Percentiles rank a stretch among this genome's conserved stretches.
These are phyloP conservation scores for Alces alces DNA, from an alignment of 2,113 vertebrate species.

Conservation along the genomic window DNA sequence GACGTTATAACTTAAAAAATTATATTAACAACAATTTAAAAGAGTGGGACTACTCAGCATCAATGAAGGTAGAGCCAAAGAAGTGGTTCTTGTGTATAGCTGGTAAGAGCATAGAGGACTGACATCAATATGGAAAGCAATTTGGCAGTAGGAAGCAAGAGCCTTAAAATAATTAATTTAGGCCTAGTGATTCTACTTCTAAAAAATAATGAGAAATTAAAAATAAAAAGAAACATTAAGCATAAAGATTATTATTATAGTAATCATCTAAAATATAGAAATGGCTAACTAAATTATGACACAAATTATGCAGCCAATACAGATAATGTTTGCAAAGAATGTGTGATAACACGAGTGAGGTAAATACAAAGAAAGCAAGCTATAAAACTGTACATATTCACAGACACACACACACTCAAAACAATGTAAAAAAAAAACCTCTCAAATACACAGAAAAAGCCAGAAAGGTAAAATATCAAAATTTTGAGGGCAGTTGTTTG, in stretches of 20 bases:
- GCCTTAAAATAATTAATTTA: neutral
- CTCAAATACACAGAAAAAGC: neutral
- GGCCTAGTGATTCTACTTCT: neutral
- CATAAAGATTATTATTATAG: neutral
- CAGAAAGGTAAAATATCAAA: neutral
- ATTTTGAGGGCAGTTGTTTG: neutral
- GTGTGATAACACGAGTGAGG: neutral
- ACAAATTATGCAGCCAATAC: neutral
- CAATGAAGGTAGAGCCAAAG: neutral
- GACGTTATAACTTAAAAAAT: neutral
- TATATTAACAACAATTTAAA: neutral
- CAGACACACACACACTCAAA: neutral
- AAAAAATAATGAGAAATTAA: neutral
- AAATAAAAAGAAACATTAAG: neutral
- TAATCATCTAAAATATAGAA: conserved; percentile 18
- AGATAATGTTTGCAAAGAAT: neutral
- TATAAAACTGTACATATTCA: neutral
- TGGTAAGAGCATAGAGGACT: neutral
- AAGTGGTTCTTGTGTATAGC: neutral
- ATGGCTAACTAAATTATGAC: neutral
- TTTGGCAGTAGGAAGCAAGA: neutral
- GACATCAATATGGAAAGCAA: neutral
- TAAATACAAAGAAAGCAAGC: neutral
- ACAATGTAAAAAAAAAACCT: neutral
- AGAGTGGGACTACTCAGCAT: neutral